A percentile compares a stretch with the other conserved stretches of the same genome.
Evolutionary conservation across 2,113 vertebrate genomes (phyloP).

Genomic region (Elgaria multicarinata): DNA sequence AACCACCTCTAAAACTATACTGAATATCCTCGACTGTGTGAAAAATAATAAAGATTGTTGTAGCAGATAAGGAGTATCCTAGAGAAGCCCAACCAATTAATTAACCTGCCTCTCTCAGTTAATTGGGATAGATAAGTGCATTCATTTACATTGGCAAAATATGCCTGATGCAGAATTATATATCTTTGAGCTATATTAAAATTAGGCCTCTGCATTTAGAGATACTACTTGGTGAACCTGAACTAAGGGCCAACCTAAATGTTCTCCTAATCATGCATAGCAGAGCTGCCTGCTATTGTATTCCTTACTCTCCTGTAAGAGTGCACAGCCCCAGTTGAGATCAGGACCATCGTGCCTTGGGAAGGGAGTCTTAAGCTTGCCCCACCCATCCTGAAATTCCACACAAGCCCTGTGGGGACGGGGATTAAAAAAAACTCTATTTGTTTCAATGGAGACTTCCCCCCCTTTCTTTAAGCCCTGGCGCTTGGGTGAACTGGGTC

Average conservation of each 20-base stretch:
- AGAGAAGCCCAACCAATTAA: background rate
- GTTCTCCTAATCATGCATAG: too few relatives aligned
- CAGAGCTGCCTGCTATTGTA: too few relatives aligned
- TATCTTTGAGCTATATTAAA: slow-evolving; percentile 30
- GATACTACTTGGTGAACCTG: background rate
- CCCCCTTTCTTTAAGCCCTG: too few relatives aligned
- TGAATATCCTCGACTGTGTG: background rate
- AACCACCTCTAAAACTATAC: background rate
- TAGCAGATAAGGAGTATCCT: background rate
- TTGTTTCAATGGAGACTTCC: too few relatives aligned
- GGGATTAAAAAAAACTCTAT: too few relatives aligned
- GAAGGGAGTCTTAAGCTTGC: too few relatives aligned
- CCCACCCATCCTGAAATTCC: too few relatives aligned
- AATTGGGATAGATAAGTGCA: background rate
- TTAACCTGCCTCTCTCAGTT: background rate
- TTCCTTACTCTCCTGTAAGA: too few relatives aligned
- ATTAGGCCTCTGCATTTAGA: slow-evolving; percentile 6
- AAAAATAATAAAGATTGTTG: background rate
- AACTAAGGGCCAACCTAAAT: too few relatives aligned
- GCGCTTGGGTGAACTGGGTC: background rate
- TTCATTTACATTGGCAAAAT: background rate
- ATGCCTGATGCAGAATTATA: background rate
- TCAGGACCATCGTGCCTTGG: too few relatives aligned
- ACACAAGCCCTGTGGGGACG: too few relatives aligned
- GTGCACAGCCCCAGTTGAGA: too few relatives aligned